Evolutionary conservation across 2,113 vertebrate genomes (phyloP), one percentile per base, ranked within the genome.

Genomic region (Caloenas nicobarica): DNA sequence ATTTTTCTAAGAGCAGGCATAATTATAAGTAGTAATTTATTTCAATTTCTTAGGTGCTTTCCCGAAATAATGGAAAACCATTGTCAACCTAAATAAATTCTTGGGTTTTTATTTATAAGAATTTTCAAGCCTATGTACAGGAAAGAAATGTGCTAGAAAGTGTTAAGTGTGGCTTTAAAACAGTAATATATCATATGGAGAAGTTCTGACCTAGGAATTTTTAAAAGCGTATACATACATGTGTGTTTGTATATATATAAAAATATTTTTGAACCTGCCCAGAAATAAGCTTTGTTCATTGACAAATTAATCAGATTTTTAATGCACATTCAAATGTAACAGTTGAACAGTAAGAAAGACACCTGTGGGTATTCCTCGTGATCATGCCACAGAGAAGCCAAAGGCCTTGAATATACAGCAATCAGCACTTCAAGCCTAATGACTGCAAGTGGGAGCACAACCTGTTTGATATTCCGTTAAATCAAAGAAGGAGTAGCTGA

Each of bases 301-400:
- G 65, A 60, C 46, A 64, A 84, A 80, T 61, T 51, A 40, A 36
- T 69, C 44, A 34, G 12, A 44, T 38, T 86, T 88, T 64, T 51
- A 74, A 60, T 18, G 28, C 14, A n/a, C 16, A 34, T 64, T 78
- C 22, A 86, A 76, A 81, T 1, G 2, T 1, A 13, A 17, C 23
- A 33, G 19, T 48, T 83, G 36, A 78, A 46, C 33, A 56, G 19
- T 7, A 60, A 23, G 23, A 61, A 40, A 81, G 28, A 56, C 38
- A 74, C 38, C 21, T 38, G n/a, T 25, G 14, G 48, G 22, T 71
- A 22, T 28, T 76, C 29, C 42, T 92, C 2, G 1, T 36, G 33
- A 53, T 0, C 0, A 16, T 31, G 29, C 26, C 3, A 3, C 22
- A 31, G 54, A 74, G 57, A 72, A 85, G 34, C 22, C 0, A 0